These are phyloP conservation scores for Myotis lucifugus DNA, from an alignment of 2,113 vertebrate genomes.

Conservation along the genomic window DNA sequence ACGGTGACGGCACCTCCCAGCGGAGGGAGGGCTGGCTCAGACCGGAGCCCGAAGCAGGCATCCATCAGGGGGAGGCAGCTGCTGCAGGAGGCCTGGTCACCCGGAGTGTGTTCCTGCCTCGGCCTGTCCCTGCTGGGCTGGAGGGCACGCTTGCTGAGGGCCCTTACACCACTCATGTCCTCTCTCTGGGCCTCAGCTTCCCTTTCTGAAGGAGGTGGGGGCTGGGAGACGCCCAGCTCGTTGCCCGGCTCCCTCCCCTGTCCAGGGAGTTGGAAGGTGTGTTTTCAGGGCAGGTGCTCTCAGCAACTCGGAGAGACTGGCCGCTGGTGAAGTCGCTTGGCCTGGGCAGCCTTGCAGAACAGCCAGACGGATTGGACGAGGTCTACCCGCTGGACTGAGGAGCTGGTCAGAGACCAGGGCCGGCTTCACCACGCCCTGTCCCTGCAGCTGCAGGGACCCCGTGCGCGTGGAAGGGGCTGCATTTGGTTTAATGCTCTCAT, in stretches of 20 bases:
- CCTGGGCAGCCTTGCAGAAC: neutral
- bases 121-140: neutral
- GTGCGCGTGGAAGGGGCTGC: neutral
- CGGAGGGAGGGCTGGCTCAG: neutral
- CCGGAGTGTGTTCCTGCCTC: neutral
- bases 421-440: accelerated
- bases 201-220: neutral
- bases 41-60: neutral
- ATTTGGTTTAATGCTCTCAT: neutral
- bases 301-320: neutral
- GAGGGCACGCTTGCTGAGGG: neutral
- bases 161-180: neutral
- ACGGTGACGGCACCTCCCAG: accelerated
- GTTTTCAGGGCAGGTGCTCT: neutral
- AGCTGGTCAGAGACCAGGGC: neutral
- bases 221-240: neutral
- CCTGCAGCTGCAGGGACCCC: accelerated
- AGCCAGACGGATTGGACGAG: neutral
- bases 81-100: neutral
- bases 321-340: neutral
- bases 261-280: too few species aligned
- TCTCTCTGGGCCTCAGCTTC: neutral
- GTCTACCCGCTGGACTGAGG: neutral
- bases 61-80: accelerated
- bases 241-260: accelerated